phyloP scores from a whole-genome alignment of 2,113 vertebrate species.

The Microcebus griseorufus region DNA sequence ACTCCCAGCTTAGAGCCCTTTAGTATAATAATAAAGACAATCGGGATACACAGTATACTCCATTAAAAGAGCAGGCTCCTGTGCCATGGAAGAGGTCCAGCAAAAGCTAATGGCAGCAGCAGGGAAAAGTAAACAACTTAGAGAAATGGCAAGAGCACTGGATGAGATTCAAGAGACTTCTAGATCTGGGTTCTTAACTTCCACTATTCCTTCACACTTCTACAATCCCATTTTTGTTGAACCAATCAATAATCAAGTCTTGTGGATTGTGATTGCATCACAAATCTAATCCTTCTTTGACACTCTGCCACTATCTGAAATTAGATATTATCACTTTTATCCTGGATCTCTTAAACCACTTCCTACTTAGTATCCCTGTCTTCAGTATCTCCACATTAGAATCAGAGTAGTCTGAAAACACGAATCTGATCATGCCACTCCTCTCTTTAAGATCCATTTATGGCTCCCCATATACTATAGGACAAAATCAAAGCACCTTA shows the following conservation, averaged over 20 bases:
- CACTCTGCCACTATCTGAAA: neutral
- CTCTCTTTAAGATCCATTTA: neutral
- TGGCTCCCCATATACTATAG: neutral
- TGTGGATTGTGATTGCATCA: neutral
- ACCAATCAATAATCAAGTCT: neutral
- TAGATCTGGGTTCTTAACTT: conserved; percentile 36
- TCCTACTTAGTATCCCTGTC: neutral
- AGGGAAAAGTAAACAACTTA: conserved; percentile 58
- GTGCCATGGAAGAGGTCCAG: conserved; percentile 57
- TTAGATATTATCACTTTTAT: neutral
- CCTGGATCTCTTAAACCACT: neutral
- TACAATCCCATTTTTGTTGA: neutral
- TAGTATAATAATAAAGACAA: conserved; percentile 42
- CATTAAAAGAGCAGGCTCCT: conserved; percentile 22
- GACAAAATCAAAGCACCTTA: neutral
- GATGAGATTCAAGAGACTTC: conserved; percentile 35
- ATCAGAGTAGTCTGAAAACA: neutral
- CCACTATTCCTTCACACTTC: conserved; percentile 30
- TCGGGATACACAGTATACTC: conserved; percentile 37
- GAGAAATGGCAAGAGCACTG: conserved; percentile 38
- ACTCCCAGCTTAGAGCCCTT: neutral
- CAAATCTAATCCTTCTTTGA: neutral
- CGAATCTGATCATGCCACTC: neutral
- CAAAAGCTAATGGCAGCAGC: conserved; percentile 47
- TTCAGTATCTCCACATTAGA: neutral